These are phyloP conservation scores for Phengaris arion DNA, from an alignment of 2,888 invertebrate species.

Conservation along the genomic window DNA sequence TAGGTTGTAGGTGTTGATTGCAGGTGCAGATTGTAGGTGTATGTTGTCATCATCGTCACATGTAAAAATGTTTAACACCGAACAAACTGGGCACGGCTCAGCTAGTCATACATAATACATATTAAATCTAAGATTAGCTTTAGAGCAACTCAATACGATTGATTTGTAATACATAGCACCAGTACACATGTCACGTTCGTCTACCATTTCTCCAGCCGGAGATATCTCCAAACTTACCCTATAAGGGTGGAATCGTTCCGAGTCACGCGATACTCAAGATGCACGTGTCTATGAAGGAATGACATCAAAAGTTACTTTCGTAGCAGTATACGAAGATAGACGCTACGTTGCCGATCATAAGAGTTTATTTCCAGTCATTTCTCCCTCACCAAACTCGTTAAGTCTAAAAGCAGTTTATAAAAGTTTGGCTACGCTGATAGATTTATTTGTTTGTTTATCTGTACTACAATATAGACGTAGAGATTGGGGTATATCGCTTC, in stretches of 20 bases:
- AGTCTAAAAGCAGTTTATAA: conserved; percentile 20
- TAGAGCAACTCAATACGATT: conserved; percentile 33
- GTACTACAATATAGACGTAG: background rate
- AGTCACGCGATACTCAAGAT: conserved; percentile 39
- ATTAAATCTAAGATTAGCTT: background rate
- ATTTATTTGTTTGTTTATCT: conserved; percentile 19
- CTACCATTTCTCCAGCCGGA: conserved; percentile 48
- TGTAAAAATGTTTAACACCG: no score
- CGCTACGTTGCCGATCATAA: conserved; percentile 3
- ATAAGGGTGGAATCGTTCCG: conserved; percentile 48
- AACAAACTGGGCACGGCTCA: no score
- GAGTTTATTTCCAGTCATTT: background rate
- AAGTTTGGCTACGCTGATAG: conserved; percentile 18
- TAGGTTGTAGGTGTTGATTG: no score
- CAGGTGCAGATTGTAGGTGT: no score
- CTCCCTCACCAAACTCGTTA: conserved; percentile 1
- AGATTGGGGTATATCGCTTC: conserved; percentile 13
- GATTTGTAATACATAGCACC: conserved; percentile 37
- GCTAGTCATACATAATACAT: no score
- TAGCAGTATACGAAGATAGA: background rate
- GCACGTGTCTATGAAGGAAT: conserved; percentile 15
- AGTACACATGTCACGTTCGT: conserved; percentile 41
- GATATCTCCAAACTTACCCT: conserved; percentile 64
- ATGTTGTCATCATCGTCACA: background rate
- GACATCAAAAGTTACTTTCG: conserved; percentile 19